Evolutionary conservation across 2,888 invertebrate genomes (phyloP).

Genomic region (Dryobotodes eremita): DNA sequence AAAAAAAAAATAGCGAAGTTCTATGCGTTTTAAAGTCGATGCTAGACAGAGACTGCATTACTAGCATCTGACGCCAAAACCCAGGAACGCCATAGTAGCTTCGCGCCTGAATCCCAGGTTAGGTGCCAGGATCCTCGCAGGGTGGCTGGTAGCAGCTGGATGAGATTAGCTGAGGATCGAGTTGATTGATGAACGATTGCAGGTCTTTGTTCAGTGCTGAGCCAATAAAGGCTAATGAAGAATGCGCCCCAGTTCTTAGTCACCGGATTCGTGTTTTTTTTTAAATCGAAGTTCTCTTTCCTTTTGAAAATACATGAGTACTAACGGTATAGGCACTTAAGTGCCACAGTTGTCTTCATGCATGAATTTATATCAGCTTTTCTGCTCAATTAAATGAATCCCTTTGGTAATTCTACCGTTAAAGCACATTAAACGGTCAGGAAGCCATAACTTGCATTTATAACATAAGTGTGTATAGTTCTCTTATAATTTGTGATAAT

Average conservation of each 20-base stretch:
- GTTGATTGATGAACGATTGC: neutral
- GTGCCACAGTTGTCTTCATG: constrained; percentile 14
- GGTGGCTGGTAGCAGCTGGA: neutral
- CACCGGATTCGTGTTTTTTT: neutral
- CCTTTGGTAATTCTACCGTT: constrained; percentile 15
- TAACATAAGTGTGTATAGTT: neutral
- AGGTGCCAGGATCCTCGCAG: neutral
- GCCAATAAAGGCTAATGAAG: neutral
- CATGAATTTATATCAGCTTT: constrained; percentile 19
- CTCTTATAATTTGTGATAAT: neutral
- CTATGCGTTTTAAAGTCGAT: no score
- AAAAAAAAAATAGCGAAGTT: no score
- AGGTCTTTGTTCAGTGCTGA: neutral
- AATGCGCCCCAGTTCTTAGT: neutral
- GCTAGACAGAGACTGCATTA: no score
- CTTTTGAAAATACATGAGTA: neutral
- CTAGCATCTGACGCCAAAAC: no score
- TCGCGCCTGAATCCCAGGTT: neutral
- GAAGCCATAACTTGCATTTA: constrained; percentile 15
- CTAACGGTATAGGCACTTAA: neutral
- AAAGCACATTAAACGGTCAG: neutral
- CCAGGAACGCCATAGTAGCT: no score
- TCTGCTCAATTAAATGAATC: constrained; percentile 27
- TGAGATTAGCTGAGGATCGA: neutral
- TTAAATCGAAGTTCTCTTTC: neutral